Percentiles rank a stretch among this genome's conserved stretches.
Conservation (phyloP, 2,888 invertebrate genomes). For the Tetranychus truncatus region DNA sequence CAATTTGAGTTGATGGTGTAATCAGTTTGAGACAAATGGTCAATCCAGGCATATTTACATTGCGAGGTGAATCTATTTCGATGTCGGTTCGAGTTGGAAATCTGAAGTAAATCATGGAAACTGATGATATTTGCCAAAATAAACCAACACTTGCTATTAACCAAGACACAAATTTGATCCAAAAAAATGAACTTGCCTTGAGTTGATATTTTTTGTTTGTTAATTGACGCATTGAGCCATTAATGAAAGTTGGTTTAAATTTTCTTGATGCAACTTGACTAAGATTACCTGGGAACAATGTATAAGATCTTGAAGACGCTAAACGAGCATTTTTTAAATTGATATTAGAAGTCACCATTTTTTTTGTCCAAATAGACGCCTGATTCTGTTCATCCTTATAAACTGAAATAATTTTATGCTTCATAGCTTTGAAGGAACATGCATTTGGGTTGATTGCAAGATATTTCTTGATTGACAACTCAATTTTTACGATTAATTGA, state of each 20-base stretch:
- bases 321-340: too few relatives aligned
- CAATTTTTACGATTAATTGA: too few relatives aligned
- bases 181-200: neutral
- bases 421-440: too few relatives aligned
- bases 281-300: too few relatives aligned
- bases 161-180: neutral
- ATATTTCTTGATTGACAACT: too few relatives aligned
- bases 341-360: too few relatives aligned
- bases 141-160: neutral
- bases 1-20: neutral
- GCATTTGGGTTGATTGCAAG: too few relatives aligned
- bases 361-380: too few relatives aligned
- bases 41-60: neutral
- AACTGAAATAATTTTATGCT: too few relatives aligned
- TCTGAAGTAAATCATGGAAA: neutral
- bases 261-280: neutral
- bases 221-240: neutral
- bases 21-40: neutral
- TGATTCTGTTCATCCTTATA: too few relatives aligned
- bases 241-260: neutral
- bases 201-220: neutral
- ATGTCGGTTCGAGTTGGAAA: neutral
- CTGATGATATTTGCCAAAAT: neutral
- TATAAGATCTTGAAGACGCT: too few relatives aligned
- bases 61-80: neutral